These are phyloP conservation scores for Dufourea novaeangliae DNA, from an alignment of 1,140 invertebrate genomes.

Conservation along the genomic window DNA sequence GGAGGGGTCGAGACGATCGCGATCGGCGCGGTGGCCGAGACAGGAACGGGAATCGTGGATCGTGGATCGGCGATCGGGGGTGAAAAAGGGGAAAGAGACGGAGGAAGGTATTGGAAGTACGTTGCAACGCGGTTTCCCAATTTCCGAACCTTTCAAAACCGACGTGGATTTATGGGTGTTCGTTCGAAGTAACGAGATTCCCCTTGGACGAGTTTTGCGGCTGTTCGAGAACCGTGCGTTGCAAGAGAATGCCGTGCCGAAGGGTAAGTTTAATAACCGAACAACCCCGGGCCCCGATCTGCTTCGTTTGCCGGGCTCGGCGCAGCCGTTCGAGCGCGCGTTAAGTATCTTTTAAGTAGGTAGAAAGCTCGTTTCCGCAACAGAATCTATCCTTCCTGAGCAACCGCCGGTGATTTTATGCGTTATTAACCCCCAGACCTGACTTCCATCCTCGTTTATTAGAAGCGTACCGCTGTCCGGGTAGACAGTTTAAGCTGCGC, in stretches of 20 bases:
- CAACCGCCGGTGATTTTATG: constrained; percentile 29
- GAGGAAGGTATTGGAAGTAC: neutral
- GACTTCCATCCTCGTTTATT: constrained; percentile 8
- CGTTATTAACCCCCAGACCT: constrained; percentile 30
- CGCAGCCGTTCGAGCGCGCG: neutral
- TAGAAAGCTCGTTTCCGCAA: neutral
- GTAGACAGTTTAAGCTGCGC: neutral
- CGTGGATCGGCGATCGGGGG: neutral
- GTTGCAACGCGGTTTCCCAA: constrained; percentile 60
- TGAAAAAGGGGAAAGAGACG: neutral
- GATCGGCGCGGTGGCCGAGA: constrained; percentile 29
- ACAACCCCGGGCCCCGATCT: neutral
- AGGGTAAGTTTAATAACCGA: constrained; percentile 5
- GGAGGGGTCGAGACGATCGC: too few species aligned
- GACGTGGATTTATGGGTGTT: constrained; percentile 66
- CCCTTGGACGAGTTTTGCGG: constrained; percentile 46
- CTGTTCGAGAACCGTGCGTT: constrained; percentile 19
- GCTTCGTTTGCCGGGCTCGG: neutral
- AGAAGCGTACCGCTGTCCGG: neutral
- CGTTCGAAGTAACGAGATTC: constrained; percentile 61
- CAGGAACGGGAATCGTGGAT: neutral
- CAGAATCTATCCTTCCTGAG: neutral
- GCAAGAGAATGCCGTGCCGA: neutral
- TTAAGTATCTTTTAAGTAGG: constrained; percentile 46
- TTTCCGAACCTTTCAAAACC: constrained; percentile 67